Evolutionary conservation across 2,797 vertebrate species (phyloP).

Genomic region (Mycteria americana): DNA sequence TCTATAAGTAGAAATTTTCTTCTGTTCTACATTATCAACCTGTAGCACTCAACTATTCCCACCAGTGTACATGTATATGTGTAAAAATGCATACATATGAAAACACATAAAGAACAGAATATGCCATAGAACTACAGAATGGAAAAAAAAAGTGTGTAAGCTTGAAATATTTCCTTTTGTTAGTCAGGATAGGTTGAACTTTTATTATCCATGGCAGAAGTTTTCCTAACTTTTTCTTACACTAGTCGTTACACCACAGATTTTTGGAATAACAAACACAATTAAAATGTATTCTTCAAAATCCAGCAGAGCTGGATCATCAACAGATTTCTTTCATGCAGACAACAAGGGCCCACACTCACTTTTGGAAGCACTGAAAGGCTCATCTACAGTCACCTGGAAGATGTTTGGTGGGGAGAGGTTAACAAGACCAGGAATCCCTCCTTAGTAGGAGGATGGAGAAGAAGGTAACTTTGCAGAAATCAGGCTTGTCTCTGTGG

Average conservation of each 20-base stretch:
- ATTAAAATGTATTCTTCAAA: not conserved
- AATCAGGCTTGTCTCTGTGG: not conserved
- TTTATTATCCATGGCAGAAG: not conserved
- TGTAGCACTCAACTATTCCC: not conserved
- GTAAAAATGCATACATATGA: not conserved
- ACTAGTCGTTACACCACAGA: not conserved
- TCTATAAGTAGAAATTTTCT: not conserved
- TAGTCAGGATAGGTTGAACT: not conserved
- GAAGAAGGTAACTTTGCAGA: not conserved
- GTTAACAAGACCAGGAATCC: not conserved
- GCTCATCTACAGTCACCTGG: not conserved
- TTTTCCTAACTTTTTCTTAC: not conserved
- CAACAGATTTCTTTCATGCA: not conserved
- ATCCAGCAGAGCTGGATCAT: not conserved
- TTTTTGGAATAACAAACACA: not conserved
- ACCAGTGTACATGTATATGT: not conserved
- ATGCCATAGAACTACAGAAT: not conserved
- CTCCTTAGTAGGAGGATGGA: not conserved
- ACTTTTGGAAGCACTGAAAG: not conserved
- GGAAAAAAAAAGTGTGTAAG: fast-evolving
- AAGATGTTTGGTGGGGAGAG: not conserved
- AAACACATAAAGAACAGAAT: not conserved
- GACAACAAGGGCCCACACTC: not conserved
- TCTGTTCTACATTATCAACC: not conserved
- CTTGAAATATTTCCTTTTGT: not conserved